phyloP scores from a whole-genome alignment of 1,140 invertebrate species.

The Drosophila simulans region DNA sequence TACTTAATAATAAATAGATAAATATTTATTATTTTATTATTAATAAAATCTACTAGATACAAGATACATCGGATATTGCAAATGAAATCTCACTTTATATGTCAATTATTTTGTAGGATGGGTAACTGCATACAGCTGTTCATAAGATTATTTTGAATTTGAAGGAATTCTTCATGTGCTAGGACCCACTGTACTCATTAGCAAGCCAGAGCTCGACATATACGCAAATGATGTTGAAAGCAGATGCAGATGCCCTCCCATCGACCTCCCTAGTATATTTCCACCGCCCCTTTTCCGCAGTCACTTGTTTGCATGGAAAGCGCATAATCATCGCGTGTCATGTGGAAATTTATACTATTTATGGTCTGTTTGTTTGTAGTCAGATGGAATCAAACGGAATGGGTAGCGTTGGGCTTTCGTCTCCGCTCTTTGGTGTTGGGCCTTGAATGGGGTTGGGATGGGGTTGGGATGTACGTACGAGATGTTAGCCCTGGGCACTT shows the following conservation, averaged over 20 bases:
- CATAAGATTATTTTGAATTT: no score
- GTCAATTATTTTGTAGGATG: no score
- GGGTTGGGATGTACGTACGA: conserved; percentile 3
- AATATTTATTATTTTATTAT: no score
- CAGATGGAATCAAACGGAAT: conserved; percentile 54
- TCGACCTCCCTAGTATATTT: conserved; percentile 11
- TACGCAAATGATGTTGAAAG: conserved; percentile 61
- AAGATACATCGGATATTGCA: no score
- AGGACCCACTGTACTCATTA: conserved; percentile 46
- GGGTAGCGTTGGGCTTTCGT: neutral
- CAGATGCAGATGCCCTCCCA: conserved; percentile 60
- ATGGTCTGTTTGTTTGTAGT: conserved; percentile 80
- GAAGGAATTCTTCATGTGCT: neutral
- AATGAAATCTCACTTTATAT: no score
- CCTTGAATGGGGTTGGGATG: conserved; percentile 3
- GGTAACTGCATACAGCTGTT: no score
- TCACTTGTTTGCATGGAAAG: conserved; percentile 72
- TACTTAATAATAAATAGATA: no score
- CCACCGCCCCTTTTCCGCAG: conserved; percentile 10
- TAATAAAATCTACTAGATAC: no score
- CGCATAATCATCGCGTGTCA: conserved; percentile 83
- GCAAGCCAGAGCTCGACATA: conserved; percentile 36
- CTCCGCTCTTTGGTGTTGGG: neutral
- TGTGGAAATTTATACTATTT: conserved; percentile 83
- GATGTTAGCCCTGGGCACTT: conserved; percentile 56